Evolutionary conservation across 92 coral and sea anemone genomes (phyloP).

Genomic region (Epizoanthus fatuus): DNA sequence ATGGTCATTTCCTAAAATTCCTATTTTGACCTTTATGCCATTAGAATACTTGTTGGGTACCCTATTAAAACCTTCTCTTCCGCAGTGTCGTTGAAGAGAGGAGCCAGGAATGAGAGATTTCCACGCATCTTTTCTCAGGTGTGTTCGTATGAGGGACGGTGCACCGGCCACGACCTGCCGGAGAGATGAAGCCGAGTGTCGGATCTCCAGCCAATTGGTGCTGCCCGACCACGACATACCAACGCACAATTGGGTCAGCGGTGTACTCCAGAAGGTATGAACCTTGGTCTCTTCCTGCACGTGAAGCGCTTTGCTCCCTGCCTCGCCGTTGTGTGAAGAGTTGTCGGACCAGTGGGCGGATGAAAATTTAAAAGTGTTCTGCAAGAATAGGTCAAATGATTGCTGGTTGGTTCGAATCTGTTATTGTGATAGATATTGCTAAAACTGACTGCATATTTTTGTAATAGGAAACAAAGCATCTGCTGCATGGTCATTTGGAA

Average conservation of each 20-base stretch:
- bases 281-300: constrained; percentile 2
- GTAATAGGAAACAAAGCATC: too few species aligned
- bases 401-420: too few species aligned
- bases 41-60: too few species aligned
- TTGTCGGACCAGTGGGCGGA: constrained; percentile 21
- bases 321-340: neutral
- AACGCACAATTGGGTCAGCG: constrained; percentile 23
- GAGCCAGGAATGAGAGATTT: too few species aligned
- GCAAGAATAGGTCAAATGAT: neutral
- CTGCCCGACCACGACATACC: neutral
- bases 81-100: too few species aligned
- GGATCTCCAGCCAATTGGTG: constrained; percentile 14
- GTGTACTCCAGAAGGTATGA: constrained; percentile 41
- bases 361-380: neutral
- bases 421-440: too few species aligned
- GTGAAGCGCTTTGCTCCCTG: neutral
- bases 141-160: neutral
- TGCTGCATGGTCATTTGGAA: too few species aligned
- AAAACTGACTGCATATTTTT: too few species aligned
- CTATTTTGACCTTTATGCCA: too few species aligned
- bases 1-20: too few species aligned
- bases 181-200: constrained; percentile 32
- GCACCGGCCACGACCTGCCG: neutral
- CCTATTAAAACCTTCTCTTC: too few species aligned
- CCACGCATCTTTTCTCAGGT: neutral